Base-by-base conservation (phyloP, 1,140 invertebrate genomes). In the Zaprionus gabonicus region DNA sequence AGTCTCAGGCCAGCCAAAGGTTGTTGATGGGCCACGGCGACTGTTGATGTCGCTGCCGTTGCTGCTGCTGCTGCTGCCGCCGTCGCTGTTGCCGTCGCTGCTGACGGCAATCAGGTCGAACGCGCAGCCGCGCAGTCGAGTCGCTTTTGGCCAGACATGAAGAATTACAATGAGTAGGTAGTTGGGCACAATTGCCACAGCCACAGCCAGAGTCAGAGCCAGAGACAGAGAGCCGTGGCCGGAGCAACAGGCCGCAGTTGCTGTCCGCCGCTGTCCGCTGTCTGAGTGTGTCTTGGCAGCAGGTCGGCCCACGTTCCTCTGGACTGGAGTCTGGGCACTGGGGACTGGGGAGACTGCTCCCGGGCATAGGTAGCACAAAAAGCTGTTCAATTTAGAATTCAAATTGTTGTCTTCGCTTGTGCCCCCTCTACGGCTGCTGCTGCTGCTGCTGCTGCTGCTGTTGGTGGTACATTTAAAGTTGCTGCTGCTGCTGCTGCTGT, bases 361-460 rank as follows among this genome's bases (percentile, higher is more conserved):
- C 85, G 85, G 85, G 85, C 85, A 88, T 88, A 90, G 85, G 85
- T 88, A 88, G 85, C 85, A 85, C 85, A 90, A 90, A 90, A 90
- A 90, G 86, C 85, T 90, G 85, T 90, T 90, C 86, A 90, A 91
- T 90, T 90, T 91, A 91, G 85, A 91, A 90, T 90, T 90, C 86
- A 90, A 90, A 90, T 88, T 88, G 85, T 88, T 88, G 85, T 88
- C 85, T 88, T 90, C 85, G 85, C 81, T 76, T 85, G 53, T 71
- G 57, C 56, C 83, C 71, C 12, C 49, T 25, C 20, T 4, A 25
- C 36, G 28, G 51, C 27, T 17, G 55, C 15, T 36, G 53, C 3
- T 53, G 44, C 60, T 53, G 64, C 4, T 41, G 46, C 20, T 38
- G n/a, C n/a, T 46, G 66, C 25, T 51, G 49, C 55, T 66, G 74